Conservation (phyloP, 2,888 invertebrate species). For the Pecten maximus region DNA sequence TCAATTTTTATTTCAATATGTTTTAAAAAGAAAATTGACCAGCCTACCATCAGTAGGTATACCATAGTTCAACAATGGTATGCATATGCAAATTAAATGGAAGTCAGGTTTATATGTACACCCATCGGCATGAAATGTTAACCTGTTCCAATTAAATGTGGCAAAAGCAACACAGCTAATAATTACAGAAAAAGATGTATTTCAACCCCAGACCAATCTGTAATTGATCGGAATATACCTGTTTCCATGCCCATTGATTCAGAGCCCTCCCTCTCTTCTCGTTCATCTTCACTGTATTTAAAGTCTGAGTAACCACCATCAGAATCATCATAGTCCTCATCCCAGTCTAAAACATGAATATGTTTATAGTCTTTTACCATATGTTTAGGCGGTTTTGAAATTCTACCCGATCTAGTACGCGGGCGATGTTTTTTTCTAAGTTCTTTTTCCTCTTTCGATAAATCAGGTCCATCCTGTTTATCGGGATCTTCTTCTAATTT, state of each 20-base stretch:
- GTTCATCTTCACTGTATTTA: constrained; percentile 81
- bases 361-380: constrained; percentile 86
- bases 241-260: constrained; percentile 28
- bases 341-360: constrained; percentile 85
- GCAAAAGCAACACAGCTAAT: no score
- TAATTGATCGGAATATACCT: constrained; percentile 45
- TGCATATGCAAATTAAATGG: no score
- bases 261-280: constrained; percentile 60
- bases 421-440: constrained; percentile 83
- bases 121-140: no score
- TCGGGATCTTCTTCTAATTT: constrained; percentile 65
- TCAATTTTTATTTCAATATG: no score
- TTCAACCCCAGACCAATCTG: background rate
- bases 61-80: no score
- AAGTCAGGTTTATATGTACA: no score
- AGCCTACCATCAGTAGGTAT: no score
- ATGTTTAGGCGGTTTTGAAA: constrained; percentile 86
- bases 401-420: constrained; percentile 84
- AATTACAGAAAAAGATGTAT: no score
- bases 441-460: constrained; percentile 84
- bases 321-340: constrained; percentile 85
- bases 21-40: no score
- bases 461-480: constrained; percentile 75
- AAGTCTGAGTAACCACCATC: constrained; percentile 86
- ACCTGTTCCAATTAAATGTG: no score